phyloP scores from a whole-genome alignment of 2,113 vertebrate genomes.

The Scopus umbretta region DNA sequence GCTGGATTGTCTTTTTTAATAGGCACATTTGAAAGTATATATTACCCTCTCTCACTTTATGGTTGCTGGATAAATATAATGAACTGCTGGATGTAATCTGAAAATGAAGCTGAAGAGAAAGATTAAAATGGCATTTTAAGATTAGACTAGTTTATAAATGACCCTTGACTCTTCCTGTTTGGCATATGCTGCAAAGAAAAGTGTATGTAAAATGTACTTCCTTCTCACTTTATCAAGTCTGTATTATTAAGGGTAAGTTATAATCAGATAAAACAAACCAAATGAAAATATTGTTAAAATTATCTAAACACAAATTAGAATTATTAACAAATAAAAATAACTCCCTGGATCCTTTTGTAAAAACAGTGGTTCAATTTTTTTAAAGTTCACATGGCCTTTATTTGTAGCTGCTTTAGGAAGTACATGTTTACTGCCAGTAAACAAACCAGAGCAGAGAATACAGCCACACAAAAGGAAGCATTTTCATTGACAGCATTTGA shows the following conservation, averaged over 20 bases:
- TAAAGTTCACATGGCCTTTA: background rate
- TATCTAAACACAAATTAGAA: background rate
- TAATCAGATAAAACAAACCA: background rate
- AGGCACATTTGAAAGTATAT: background rate
- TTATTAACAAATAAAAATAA: background rate
- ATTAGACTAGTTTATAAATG: background rate
- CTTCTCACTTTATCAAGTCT: background rate
- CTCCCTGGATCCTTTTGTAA: background rate
- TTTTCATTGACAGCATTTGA: background rate
- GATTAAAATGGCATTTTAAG: background rate
- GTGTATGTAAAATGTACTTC: background rate
- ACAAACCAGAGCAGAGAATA: background rate
- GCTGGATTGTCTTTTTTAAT: background rate
- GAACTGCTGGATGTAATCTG: background rate
- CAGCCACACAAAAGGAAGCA: background rate
- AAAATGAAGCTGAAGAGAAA: background rate
- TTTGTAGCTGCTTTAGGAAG: background rate
- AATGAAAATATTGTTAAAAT: background rate
- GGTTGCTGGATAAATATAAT: background rate
- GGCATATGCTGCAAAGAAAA: background rate
- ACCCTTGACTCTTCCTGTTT: background rate
- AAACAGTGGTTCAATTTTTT: background rate
- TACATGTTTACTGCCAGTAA: background rate
- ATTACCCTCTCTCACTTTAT: background rate
- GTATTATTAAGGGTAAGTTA: background rate